Evolutionary conservation across 2,797 vertebrate species (phyloP), one percentile per base, ranked within the genome.

Genomic region (Sebastes flavidus): DNA sequence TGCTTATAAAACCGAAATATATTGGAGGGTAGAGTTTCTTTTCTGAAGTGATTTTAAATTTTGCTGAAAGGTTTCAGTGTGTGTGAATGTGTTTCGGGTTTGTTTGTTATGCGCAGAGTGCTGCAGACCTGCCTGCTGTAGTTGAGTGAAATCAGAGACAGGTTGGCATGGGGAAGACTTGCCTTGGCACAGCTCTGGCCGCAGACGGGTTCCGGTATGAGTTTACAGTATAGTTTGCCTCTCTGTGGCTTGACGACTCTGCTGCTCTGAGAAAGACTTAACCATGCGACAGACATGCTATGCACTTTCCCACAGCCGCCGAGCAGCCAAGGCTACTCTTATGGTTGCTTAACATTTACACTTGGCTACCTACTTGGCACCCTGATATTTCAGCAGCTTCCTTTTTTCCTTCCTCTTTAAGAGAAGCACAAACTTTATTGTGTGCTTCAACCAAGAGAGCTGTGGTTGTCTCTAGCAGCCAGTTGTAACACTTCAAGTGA

Each of bases 211-310:
- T 92, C 91, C 85, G 77, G 88, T 92, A 85, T 92, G 92, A 93
- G 80, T 92, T 91, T 90, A 88, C 87, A 82, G 78, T 89, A 86
- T 77, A 89, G 89, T 89, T 91, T 90, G 87, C 79, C 63, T 89
- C 89, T 90, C 81, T 93, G 92, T 91, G 92, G 92, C 91, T 92
- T 92, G 87, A 94, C 87, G 61, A 72, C 82, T 89, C 86, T 85
- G 78, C 69, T 89, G 78, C 87, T 86, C 77, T 74, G 87, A 88
- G 85, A 91, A 67, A 89, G 56, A 80, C 77, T 68, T 78, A 90
- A 91, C 84, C 88, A 90, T 91, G 91, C 68, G 78, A 91, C 91
- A 93, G 87, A 92, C 86, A 66, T 85, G 87, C 82, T 90, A 42
- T 93, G 85, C 89, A 89, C 83, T 91, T 94, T 92, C 91, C 91